Evolutionary conservation across 2,888 invertebrate species (phyloP), one percentile per base, ranked within the genome.

Genomic region (Enoplolaimus lenunculus): DNA sequence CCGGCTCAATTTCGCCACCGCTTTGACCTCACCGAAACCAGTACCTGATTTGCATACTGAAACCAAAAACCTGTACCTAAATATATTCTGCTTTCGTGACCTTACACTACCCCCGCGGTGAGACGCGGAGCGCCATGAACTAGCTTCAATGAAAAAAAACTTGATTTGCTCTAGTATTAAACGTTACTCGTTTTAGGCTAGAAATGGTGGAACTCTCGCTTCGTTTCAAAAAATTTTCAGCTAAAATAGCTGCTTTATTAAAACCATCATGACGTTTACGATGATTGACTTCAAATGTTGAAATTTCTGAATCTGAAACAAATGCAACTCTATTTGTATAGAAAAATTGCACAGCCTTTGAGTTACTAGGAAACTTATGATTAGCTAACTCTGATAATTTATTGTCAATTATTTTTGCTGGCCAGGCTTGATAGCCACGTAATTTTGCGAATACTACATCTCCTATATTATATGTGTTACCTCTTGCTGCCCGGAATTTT

Each of bases 301-400:
- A 62, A 62, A 62, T 62, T 62, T n/a, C 30, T 62, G 64, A 16
- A 62, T 7, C 3, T 62, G 64, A 13, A 7, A 26, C 64, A 62
- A 62, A 62, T 16, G 64, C 64, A 29, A 28, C 3, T n/a, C 64
- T 3, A 62, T 29, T 62, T 62, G 64, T 26, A 28, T 29, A n/a
- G 30, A 62, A 26, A 28, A 29, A 62, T 62, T 62, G 30, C 3
- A 26, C 64, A 7, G 28, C 28, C 13, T 13, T 62, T 3, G 28
- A 3, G 28, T 28, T 26, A 29, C n/a, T 13, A 3, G 64, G 64
- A 13, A 13, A 13, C n/a, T 62, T 28, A 7, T 7, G 3, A 29
- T 62, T 62, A 13, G 45, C 45, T 21, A 45, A 45, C 7, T 7
- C 45, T 45, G 45, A 13, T 7, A 13, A 13, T 45, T 45, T 7